phyloP scores from a whole-genome alignment of 2,888 invertebrate species.

The Orthosia gracilis region DNA sequence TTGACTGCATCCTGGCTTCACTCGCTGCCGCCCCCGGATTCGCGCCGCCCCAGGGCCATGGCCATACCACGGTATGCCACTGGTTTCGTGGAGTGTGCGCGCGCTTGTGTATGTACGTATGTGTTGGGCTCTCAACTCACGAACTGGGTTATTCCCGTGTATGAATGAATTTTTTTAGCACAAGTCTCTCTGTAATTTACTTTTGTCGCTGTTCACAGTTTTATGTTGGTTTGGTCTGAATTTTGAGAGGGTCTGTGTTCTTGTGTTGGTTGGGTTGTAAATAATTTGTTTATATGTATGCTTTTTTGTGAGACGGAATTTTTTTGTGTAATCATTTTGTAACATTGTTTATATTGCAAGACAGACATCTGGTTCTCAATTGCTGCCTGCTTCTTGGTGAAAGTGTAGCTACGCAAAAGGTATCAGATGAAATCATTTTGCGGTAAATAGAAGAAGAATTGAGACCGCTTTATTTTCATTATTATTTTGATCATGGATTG shows the following conservation, averaged over 20 bases:
- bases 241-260: conserved; percentile 31
- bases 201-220: conserved; percentile 61
- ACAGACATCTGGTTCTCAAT: not conserved
- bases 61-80: too few species aligned
- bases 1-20: too few species aligned
- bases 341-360: not conserved
- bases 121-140: conserved; percentile 58
- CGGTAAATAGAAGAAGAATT: not conserved
- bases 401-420: not conserved
- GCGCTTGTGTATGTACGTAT: conserved; percentile 16
- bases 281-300: conserved; percentile 1
- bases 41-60: too few species aligned
- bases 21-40: too few species aligned
- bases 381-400: not conserved
- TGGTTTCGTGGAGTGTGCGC: conserved; percentile 32
- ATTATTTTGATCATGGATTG: too few species aligned
- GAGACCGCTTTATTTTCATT: too few species aligned
- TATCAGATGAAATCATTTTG: not conserved
- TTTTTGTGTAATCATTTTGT: not conserved
- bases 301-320: not conserved
- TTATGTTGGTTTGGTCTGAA: conserved; percentile 45
- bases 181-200: conserved; percentile 69
- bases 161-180: conserved; percentile 69
- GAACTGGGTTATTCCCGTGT: conserved; percentile 74
- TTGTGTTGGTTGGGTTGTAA: not conserved